Evolutionary conservation across 2,113 vertebrate genomes (phyloP), one percentile per base, ranked within the genome.

Genomic region (Oncorhynchus gorbuscha): DNA sequence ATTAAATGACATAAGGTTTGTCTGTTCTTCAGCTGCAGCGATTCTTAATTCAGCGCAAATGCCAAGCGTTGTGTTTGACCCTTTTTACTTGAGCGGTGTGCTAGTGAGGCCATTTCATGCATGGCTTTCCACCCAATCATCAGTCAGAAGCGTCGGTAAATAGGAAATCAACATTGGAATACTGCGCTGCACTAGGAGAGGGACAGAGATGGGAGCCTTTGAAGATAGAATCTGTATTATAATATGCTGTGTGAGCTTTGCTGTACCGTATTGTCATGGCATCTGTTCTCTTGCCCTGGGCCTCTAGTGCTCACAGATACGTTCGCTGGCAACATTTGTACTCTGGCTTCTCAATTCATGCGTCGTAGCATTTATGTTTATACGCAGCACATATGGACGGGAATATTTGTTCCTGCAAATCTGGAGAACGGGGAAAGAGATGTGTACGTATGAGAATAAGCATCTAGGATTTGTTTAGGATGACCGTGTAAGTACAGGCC

Each of bases 11-110:
- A n/a, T 76, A 80, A 5, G 62, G n/a, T 79, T 62, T 72, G 62
- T 4, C 88, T 77, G 85, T 88, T 89, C 81, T 64, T 16, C 77
- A 85, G 82, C 88, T 84, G 82, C 88, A 82, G 89, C 81, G 89
- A 86, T 89, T 85, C 86, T 86, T 88, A 85, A 92, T 91, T 90
- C 88, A 74, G 76, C 59, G 49, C 81, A 72, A 87, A 88, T 75
- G 89, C 89, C 39, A 79, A 90, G 88, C 81, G 86, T 83, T 86
- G 76, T 81, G 35, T 81, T 84, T 89, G 89, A 90, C 85, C 75
- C 82, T 72, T 81, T 86, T 14, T 83, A 32, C 80, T 74, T 14
- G 75, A 81, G 81, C 49, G 71, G 78, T 85, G 51, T 18, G 12
- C 85, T 79, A 55, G 76, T 82, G 81, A 49, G 82, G 79, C 73